Percentiles rank a stretch among this genome's conserved stretches.
Evolutionary conservation across 2,888 invertebrate genomes (phyloP).

Genomic region (Dexiosoma caninum): DNA sequence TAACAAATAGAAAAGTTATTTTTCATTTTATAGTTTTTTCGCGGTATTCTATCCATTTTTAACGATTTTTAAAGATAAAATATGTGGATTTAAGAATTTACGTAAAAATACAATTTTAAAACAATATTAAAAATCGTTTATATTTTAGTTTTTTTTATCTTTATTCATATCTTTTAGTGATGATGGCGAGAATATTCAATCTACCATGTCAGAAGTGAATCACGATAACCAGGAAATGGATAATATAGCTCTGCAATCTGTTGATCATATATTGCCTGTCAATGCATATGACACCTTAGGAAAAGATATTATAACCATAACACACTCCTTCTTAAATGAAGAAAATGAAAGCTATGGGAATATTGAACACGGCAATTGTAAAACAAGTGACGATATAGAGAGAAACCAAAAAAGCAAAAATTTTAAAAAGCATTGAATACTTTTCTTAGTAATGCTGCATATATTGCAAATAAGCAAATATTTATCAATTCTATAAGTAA

Average conservation of each 20-base stretch:
- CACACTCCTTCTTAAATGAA: constrained; percentile 10
- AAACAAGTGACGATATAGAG: constrained; percentile 26
- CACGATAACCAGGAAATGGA: not conserved
- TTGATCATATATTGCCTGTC: constrained; percentile 33
- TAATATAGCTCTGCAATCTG: constrained; percentile 10
- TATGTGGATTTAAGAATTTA: no score
- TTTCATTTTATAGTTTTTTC: no score
- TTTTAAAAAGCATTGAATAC: not conserved
- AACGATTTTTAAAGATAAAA: no score
- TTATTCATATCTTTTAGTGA: no score
- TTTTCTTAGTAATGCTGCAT: constrained; percentile 1
- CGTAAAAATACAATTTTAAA: no score
- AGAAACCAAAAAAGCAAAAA: not conserved
- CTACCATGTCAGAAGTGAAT: not conserved
- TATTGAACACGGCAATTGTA: constrained; percentile 26
- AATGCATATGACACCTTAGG: not conserved
- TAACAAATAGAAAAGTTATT: not conserved
- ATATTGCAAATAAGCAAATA: constrained; percentile 14
- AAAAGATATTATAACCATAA: constrained; percentile 24
- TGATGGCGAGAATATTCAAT: constrained; percentile 4
- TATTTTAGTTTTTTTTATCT: no score
- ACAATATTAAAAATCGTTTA: no score
- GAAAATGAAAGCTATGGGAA: not conserved
- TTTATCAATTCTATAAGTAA: constrained; percentile 31
- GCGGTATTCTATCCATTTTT: no score